Evolutionary conservation across 2,888 invertebrate genomes (phyloP), one percentile per base, ranked within the genome.

Genomic region (Hoplodrina ambigua): DNA sequence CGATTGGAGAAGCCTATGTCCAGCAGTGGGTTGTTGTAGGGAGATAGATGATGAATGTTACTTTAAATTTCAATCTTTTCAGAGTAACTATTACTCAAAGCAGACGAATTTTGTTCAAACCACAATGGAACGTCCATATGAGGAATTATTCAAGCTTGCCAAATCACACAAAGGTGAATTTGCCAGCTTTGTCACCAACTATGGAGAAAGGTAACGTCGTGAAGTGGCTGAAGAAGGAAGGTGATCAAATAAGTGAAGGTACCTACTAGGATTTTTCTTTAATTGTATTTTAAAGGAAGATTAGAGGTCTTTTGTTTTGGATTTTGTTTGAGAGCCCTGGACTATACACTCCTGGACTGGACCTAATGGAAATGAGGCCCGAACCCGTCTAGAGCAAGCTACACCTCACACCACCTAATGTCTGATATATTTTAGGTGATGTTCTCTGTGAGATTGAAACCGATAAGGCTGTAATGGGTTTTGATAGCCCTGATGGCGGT

Each of bases 381-480:
- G 33, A 33, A 4, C 33, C 25, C 25, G 25, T 25, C 25, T 25
- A 25, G 25, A 25, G 25, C 25, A 25, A 25, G 25, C 25, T 2
- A 25, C 25, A n/a, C n/a, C n/a, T n/a, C n/a, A 25, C 2, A 25
- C 25, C 25, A 25, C 25, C 25, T 37, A 37, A 46, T 37, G 11
- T 46, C 6, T 46, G 46, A n/a, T 53, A 54, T n/a, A 15, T 90
- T 92, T 41, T 73, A 97, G 97, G 99, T 86, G 99, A 99, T 90
- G 96, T 99, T 37, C 96, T 99, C 73, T 99, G 99, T 78, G 99
- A 99, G 96, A 99, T 99, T 89, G 99, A 99, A 96, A 99, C 99
- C 8, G 99, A 99, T 92, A 99, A 99, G 94, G 99, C 99, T 0
- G 99, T 99, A 0, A 99, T 99, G 99, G 99, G 99, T 2, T 99